Conservation (phyloP, 2,113 vertebrate species). For the Tragelaphus strepsiceros region DNA sequence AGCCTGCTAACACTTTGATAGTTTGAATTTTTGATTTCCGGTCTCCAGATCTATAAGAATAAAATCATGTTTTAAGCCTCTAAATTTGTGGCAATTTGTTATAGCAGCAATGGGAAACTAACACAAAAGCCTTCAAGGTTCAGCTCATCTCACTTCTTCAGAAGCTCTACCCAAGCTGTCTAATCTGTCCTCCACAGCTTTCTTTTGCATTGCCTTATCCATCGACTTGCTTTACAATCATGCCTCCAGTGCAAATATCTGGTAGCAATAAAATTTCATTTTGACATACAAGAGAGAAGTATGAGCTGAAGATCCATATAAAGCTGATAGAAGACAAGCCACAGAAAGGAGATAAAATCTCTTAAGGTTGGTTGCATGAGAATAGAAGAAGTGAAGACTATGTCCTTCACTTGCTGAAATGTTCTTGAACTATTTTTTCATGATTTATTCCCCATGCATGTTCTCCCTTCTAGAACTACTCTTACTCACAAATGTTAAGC, state of each 20-base stretch:
- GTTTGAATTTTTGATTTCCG: not conserved
- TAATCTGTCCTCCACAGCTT: not conserved
- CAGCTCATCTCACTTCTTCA: not conserved
- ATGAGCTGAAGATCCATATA: not conserved
- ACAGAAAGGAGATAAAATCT: not conserved
- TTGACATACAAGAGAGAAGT: not conserved
- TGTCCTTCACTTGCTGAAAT: not conserved
- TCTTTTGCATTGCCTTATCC: not conserved
- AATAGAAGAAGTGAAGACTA: not conserved
- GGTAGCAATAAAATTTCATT: not conserved
- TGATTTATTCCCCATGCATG: not conserved
- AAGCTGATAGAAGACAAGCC: not conserved
- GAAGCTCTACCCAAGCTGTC: not conserved
- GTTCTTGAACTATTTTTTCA: not conserved
- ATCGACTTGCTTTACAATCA: not conserved
- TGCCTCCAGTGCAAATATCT: not conserved
- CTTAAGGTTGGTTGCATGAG: not conserved
- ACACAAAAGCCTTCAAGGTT: not conserved
- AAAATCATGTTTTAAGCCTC: not conserved
- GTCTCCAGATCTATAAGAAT: not conserved
- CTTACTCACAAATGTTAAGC: not conserved
- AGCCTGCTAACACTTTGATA: not conserved
- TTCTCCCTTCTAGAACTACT: not conserved
- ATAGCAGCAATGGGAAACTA: not conserved
- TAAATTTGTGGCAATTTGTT: not conserved